These are phyloP conservation scores for Cosmopolites sordidus DNA, from an alignment of 2,888 invertebrate genomes.

Conservation along the genomic window DNA sequence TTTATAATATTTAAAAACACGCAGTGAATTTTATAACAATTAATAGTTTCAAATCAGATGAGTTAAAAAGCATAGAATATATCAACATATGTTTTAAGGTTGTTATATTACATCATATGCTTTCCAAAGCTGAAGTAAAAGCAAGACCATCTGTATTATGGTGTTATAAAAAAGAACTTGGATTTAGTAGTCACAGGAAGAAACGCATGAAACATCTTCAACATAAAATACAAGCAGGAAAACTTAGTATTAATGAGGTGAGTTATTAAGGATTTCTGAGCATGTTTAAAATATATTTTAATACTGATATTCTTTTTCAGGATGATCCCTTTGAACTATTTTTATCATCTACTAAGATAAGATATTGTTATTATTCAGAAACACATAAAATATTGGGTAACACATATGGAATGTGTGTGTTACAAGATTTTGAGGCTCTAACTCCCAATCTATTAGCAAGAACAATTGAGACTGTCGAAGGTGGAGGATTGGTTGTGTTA, in stretches of 20 bases:
- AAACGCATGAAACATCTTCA: constrained; percentile 82
- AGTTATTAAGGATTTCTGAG: not conserved
- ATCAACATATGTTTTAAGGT: constrained; percentile 69
- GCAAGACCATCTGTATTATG: constrained; percentile 91
- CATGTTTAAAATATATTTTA: not conserved
- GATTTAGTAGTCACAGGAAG: constrained; percentile 73
- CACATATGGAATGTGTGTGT: constrained; percentile 80
- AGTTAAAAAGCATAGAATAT: too few relatives aligned
- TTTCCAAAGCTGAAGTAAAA: constrained; percentile 90
- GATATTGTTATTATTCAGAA: constrained; percentile 96
- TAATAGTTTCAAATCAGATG: too few relatives aligned
- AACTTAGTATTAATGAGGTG: constrained; percentile 78
- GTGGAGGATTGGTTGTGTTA: constrained; percentile 73
- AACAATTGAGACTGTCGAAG: constrained; percentile 97
- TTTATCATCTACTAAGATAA: constrained; percentile 90
- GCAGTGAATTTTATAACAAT: too few relatives aligned
- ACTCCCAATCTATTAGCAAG: constrained; percentile 95
- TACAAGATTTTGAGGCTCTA: constrained; percentile 87
- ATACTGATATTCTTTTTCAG: constrained; percentile 16
- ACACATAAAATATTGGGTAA: constrained; percentile 97
- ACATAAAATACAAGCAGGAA: constrained; percentile 83
- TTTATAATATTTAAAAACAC: not conserved
- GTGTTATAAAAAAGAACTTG: constrained; percentile 89
- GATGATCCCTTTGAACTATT: constrained; percentile 97
- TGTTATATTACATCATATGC: constrained; percentile 94